phyloP scores from a whole-genome alignment of 2,888 invertebrate genomes.

The Agrotis clavis region DNA sequence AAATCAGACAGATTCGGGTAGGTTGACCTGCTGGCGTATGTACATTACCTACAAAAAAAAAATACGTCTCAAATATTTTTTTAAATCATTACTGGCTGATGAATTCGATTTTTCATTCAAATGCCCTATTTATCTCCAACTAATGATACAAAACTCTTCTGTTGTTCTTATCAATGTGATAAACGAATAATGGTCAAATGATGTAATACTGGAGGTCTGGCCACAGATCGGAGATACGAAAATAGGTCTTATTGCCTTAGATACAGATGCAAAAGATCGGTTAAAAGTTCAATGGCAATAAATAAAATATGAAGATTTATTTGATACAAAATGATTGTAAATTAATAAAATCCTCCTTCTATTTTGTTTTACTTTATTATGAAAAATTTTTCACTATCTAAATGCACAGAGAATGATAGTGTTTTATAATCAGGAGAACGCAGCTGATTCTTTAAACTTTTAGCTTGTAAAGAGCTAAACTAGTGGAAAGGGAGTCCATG shows the following conservation, averaged over 20 bases:
- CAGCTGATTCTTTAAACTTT: background rate
- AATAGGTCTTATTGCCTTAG: constrained; percentile 11
- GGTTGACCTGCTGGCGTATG: no score
- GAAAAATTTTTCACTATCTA: background rate
- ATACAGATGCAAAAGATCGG: background rate
- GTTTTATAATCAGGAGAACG: background rate
- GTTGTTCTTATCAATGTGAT: constrained; percentile 43
- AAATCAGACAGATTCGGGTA: no score
- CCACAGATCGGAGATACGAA: constrained; percentile 5
- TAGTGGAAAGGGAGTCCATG: background rate
- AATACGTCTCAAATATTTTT: no score
- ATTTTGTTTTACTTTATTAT: background rate
- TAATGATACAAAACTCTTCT: constrained; percentile 32
- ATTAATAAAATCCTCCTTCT: no score
- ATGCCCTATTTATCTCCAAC: constrained; percentile 18
- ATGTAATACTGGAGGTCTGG: constrained; percentile 37
- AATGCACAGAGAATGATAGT: background rate
- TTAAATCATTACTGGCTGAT: no score
- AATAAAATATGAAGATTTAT: constrained; percentile 15
- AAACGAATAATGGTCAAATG: constrained; percentile 43
- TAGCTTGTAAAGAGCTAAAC: background rate
- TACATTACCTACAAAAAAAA: no score
- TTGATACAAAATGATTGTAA: background rate
- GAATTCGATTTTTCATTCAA: no score
- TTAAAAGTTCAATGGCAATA: background rate